phyloP scores from a whole-genome alignment of 1,140 invertebrate genomes.

The Penaeus vannamei region DNA sequence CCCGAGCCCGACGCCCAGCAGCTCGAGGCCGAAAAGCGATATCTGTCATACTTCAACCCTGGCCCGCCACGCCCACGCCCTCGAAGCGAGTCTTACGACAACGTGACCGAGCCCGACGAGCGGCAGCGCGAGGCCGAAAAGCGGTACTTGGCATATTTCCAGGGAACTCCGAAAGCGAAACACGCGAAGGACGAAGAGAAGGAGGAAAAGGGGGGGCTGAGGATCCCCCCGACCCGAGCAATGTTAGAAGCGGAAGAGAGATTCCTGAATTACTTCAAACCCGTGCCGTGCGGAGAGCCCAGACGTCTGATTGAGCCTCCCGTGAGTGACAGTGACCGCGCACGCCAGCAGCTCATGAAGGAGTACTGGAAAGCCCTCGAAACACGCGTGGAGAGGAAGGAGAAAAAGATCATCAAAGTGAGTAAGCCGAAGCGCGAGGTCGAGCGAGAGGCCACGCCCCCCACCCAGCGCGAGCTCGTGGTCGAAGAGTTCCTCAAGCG shows the following conservation, averaged over 20 bases:
- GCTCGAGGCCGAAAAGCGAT: slow-evolving; percentile 7
- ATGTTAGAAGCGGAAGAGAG: slow-evolving; percentile 66
- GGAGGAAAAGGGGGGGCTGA: slow-evolving; percentile 43
- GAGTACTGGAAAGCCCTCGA: slow-evolving; percentile 65
- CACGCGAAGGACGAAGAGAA: slow-evolving; percentile 55
- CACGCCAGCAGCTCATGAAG: slow-evolving; percentile 55
- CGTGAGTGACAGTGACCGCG: slow-evolving; percentile 52
- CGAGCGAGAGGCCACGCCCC: slow-evolving; percentile 59
- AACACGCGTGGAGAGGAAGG: slow-evolving; percentile 49
- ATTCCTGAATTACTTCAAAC: slow-evolving; percentile 65
- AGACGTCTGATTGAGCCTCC: slow-evolving; percentile 48
- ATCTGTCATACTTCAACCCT: slow-evolving; percentile 10
- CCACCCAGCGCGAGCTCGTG: slow-evolving; percentile 66
- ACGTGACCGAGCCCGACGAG: slow-evolving; percentile 23
- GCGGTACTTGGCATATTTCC: slow-evolving; percentile 61
- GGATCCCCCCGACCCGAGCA: slow-evolving; percentile 50
- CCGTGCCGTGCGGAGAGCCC: slow-evolving; percentile 61
- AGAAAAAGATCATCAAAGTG: slow-evolving; percentile 63
- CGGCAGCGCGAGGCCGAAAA: slow-evolving; percentile 49
- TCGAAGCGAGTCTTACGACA: not conserved
- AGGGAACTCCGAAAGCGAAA: slow-evolving; percentile 65
- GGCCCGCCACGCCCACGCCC: slow-evolving; percentile 31
- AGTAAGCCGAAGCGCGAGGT: slow-evolving; percentile 65
- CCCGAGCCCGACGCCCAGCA: slow-evolving; percentile 30
- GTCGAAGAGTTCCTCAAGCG: slow-evolving; percentile 67